Base-by-base conservation (phyloP, 2,888 invertebrate species). In the Drosophila conformis region DNA sequence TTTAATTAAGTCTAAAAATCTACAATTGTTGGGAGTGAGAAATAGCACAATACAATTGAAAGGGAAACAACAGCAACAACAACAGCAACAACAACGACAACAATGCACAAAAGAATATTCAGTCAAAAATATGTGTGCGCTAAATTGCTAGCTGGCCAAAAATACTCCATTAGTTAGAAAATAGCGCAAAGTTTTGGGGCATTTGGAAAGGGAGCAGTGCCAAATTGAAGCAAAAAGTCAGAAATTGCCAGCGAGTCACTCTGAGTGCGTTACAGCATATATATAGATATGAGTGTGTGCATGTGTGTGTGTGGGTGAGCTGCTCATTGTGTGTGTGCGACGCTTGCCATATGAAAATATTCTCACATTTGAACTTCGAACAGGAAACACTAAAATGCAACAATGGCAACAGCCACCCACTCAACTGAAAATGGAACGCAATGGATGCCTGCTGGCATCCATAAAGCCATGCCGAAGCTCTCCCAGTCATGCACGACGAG, bases 281-380 rank as follows among this genome's bases (percentile, higher is more conserved):
- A 27, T 31, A 29, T 11, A 18, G 2, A n/a, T 63, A 15, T 13
- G 46, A 7, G 42, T 49, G 18, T 56, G 13, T 48, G 31, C 7
- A 29, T 46, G 21, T 25, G 25, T 38, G 40, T 27, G 33, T 38
- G 25, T 40, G 48, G 52, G 64, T 75, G 62, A 76, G 42, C 76
- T 65, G 71, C 65, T 48, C 51, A 33, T 27, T 46, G 56, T 57
- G 52, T 57, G 31, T 46, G 36, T 31, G 52, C 49, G 60, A 70
- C 59, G 80, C 52, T 73, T 62, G 70, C 76, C 80, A 89, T 86
- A 76, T 73, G 89, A 89, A 87, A 87, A 87, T 87, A 87, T 84
- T 84, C 85, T 87, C 89, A 87, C 87, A 87, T 87, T 87, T 87
- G 87, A 87, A 89, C 87, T 89, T 89, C 83, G 83, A 87, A 87